phyloP scores from a whole-genome alignment of 92 coral and sea anemone genomes.

The Hydrozoanthus gracilis region DNA sequence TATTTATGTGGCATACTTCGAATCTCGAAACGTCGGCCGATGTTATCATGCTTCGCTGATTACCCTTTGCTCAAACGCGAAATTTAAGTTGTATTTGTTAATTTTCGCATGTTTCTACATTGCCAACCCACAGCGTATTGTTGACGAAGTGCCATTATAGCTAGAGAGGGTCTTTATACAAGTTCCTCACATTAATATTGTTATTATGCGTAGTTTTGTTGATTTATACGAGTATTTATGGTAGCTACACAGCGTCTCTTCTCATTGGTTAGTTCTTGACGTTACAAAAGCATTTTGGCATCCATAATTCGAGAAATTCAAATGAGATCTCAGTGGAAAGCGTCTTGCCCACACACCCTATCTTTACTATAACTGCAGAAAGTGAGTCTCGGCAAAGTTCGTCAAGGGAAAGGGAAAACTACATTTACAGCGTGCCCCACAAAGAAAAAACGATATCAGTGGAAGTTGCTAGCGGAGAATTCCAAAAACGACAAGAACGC shows the following conservation, averaged over 20 bases:
- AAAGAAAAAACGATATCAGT: slow-evolving; percentile 16
- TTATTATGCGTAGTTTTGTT: slow-evolving; percentile 43
- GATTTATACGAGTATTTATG: slow-evolving; percentile 40
- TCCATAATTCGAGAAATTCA: slow-evolving; percentile 46
- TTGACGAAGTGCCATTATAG: slow-evolving; percentile 5
- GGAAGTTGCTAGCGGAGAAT: slow-evolving; percentile 24
- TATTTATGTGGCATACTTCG: slow-evolving; percentile 12
- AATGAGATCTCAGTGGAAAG: slow-evolving; percentile 37
- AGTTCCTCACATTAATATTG: slow-evolving; percentile 38
- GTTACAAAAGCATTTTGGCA: slow-evolving; percentile 37
- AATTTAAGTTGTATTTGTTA: not conserved
- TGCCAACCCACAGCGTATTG: slow-evolving; percentile 6
- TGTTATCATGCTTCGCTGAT: not conserved
- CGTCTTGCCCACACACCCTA: slow-evolving; percentile 52
- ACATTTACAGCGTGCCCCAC: slow-evolving; percentile 34
- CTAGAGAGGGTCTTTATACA: slow-evolving; percentile 17
- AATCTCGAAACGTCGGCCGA: not conserved
- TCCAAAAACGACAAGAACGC: slow-evolving; percentile 29
- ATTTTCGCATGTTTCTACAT: slow-evolving; percentile 10
- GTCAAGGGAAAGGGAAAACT: slow-evolving; percentile 7
- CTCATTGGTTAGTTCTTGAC: slow-evolving; percentile 35
- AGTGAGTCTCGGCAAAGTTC: slow-evolving; percentile 38
- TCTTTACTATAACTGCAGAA: slow-evolving; percentile 46
- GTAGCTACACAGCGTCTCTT: slow-evolving; percentile 29
- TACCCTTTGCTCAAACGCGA: not conserved